Evolutionary conservation across 2,113 vertebrate species (phyloP), one percentile per base, ranked within the genome.

Genomic region (Coptodon rendalli): DNA sequence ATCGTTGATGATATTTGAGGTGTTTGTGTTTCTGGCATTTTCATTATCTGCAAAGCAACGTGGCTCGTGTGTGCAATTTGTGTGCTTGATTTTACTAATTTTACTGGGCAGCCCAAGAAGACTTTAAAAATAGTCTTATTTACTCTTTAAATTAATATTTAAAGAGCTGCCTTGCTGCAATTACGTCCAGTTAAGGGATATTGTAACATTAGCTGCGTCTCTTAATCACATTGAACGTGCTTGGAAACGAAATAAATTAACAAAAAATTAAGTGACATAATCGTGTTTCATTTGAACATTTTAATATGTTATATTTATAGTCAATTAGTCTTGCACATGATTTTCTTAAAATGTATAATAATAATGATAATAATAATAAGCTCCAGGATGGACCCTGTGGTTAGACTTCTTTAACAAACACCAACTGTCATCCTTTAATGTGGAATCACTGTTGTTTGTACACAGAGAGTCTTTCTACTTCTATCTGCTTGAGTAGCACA

Each of bases 401-500:
- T 59, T 34, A 85, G 34, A 56, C 36, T 45, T 56, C 31, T 83
- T 66, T 61, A 71, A 54, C 34, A 10, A 29, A 89, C 82, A 59
- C 59, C 68, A 40, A 85, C 59, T 7, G 52, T 53, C 79, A 12
- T 31, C 68, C 9, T 68, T 76, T 83, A 86, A 88, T 90, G 40
- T 57, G 19, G 73, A 86, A 22, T 89, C 14, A 3, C 80, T 85
- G 45, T 48, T 85, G 84, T 92, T 92, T 91, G 82, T 54, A 50
- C 73, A 80, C 84, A 89, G 57, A 86, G 50, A 80, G 73, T 68
- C 86, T 81, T 79, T 88, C 78, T 40, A 7, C 81, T 79, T 59
- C 76, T 80, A 78, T 93, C 84, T 90, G 83, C 54, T 83, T 86
- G 84, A 90, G 83, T 45, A 92, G 82, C 87, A 83, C 82, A 80